Percentiles rank a stretch among this genome's conserved stretches.
Conservation (phyloP, 2,797 vertebrate species). For the Cichlasoma orientale region DNA sequence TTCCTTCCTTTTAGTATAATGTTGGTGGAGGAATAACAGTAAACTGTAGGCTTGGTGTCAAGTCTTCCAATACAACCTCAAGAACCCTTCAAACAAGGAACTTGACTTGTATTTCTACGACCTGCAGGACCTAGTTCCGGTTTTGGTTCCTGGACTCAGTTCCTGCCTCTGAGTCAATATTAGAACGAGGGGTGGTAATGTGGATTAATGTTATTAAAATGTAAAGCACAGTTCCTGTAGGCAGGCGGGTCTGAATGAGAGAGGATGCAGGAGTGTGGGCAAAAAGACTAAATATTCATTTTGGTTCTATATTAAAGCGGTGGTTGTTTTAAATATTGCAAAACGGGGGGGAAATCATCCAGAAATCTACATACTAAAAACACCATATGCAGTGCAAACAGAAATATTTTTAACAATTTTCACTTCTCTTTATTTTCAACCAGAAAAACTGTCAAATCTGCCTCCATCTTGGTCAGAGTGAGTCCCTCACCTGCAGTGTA, state of each 20-base stretch:
- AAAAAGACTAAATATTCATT: neutral
- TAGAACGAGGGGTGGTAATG: neutral
- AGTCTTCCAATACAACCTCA: neutral
- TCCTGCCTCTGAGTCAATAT: neutral
- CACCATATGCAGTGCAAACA: neutral
- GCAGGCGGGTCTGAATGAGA: neutral
- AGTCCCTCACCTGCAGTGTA: neutral
- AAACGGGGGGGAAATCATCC: constrained; percentile 8
- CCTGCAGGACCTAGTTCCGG: neutral
- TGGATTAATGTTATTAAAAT: neutral
- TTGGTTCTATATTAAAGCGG: neutral
- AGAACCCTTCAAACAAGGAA: constrained; percentile 13
- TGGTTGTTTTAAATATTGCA: constrained; percentile 5
- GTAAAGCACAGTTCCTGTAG: neutral
- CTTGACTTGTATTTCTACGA: constrained; percentile 7
- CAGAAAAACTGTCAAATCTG: neutral
- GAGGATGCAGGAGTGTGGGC: neutral
- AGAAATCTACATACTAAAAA: constrained; percentile 5
- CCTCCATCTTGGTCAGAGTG: neutral
- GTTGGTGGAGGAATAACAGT: neutral
- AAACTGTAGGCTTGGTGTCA: neutral
- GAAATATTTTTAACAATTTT: neutral
- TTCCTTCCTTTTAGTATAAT: neutral
- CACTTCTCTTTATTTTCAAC: constrained; percentile 29
- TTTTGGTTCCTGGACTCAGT: constrained; percentile 17